phyloP scores from a whole-genome alignment of 2,888 invertebrate genomes.

The Limnephilus auricula region DNA sequence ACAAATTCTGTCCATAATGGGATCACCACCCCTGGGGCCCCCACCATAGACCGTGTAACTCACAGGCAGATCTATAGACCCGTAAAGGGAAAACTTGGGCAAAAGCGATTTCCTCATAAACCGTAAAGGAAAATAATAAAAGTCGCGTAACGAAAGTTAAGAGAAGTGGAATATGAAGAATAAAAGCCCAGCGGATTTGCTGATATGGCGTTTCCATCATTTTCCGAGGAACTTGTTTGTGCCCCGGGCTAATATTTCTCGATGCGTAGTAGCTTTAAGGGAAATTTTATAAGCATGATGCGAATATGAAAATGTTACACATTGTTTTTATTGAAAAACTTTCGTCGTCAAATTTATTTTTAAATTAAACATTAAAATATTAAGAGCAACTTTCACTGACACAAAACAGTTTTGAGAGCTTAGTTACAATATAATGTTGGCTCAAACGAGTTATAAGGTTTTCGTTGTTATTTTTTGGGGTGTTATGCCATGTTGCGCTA shows the following conservation, averaged over 20 bases:
- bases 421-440: too few relatives aligned
- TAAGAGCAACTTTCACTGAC: background rate
- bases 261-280: background rate
- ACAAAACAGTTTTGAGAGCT: too few relatives aligned
- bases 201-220: slow-evolving; percentile 57
- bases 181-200: slow-evolving; percentile 56
- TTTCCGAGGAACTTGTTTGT: slow-evolving; percentile 35
- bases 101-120: slow-evolving; percentile 62
- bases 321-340: slow-evolving; percentile 18
- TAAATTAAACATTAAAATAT: background rate
- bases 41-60: slow-evolving; percentile 21
- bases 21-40: slow-evolving; percentile 48
- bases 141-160: slow-evolving; percentile 60
- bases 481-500: too few relatives aligned
- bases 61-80: background rate
- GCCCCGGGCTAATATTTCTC: slow-evolving; percentile 31
- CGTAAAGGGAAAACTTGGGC: slow-evolving; percentile 46
- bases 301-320: background rate
- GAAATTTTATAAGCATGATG: slow-evolving; percentile 17
- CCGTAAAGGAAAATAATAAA: slow-evolving; percentile 61
- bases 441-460: too few relatives aligned
- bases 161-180: slow-evolving; percentile 63
- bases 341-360: background rate
- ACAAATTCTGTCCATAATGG: slow-evolving; percentile 61
- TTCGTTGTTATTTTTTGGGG: too few relatives aligned